phyloP scores from a whole-genome alignment of 1,140 invertebrate genomes.

The Cataglyphis hispanica region DNA sequence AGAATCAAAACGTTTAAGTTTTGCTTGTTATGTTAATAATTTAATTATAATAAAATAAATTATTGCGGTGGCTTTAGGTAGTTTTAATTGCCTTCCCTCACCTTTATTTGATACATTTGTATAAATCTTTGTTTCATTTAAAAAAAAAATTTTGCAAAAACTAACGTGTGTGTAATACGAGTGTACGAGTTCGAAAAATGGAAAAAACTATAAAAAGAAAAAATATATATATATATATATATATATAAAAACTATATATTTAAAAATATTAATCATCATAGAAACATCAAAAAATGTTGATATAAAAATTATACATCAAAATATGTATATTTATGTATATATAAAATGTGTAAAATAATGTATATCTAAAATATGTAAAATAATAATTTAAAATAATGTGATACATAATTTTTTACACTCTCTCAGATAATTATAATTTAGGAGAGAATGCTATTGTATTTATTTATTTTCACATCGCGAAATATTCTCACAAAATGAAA shows the following conservation, averaged over 20 bases:
- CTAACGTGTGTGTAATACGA: neutral
- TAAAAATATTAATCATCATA: conserved; percentile 23
- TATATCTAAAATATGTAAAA: neutral
- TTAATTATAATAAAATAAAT: no score
- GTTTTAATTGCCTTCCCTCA: no score
- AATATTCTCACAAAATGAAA: neutral
- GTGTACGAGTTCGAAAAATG: neutral
- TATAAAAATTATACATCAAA: neutral
- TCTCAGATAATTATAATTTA: neutral
- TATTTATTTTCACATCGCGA: neutral
- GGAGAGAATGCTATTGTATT: neutral
- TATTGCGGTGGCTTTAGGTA: no score
- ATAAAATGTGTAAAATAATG: neutral
- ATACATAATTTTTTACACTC: no score
- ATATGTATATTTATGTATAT: neutral
- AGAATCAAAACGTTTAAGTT: no score
- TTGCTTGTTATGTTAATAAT: no score
- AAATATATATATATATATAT: no score
- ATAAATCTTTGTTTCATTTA: no score
- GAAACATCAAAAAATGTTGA: no score
- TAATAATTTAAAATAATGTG: neutral
- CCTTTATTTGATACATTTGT: no score
- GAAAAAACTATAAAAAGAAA: neutral
- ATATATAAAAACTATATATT: neutral
- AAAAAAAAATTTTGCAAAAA: neutral